These are phyloP conservation scores for Hirundichthys speculiger DNA, from an alignment of 2,113 vertebrate species.

Conservation along the genomic window DNA sequence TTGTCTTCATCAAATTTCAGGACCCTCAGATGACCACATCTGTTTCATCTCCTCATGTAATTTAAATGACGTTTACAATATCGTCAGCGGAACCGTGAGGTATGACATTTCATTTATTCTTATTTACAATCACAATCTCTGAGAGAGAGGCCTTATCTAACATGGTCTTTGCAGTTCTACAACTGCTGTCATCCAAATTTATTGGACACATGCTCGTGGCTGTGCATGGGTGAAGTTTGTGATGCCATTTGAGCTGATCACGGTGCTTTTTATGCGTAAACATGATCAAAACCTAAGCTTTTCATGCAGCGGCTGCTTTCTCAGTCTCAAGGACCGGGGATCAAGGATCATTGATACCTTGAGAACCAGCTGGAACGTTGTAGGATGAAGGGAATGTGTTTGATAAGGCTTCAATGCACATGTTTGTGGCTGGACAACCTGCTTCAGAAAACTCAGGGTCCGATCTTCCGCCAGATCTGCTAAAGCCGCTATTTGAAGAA, in stretches of 20 bases:
- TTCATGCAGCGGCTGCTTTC: too few species aligned
- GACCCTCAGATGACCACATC: neutral
- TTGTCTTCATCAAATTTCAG: too few species aligned
- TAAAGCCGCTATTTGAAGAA: too few species aligned
- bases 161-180: neutral
- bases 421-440: too few species aligned
- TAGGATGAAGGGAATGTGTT: too few species aligned
- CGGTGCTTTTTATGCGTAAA: neutral
- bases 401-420: too few species aligned
- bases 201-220: neutral
- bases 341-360: too few species aligned
- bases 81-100: neutral
- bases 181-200: neutral
- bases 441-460: too few species aligned
- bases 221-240: neutral
- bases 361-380: too few species aligned
- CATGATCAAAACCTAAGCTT: neutral
- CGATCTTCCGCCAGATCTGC: too few species aligned
- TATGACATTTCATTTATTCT: neutral
- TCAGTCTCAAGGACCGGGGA: too few species aligned
- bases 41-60: neutral
- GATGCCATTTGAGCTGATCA: neutral
- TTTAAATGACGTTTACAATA: constrained; percentile 10
- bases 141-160: neutral
- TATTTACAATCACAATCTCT: constrained; percentile 9